Evolutionary conservation across 2,797 vertebrate genomes (phyloP), one percentile per base, ranked within the genome.

Genomic region (Scolopax rusticola): DNA sequence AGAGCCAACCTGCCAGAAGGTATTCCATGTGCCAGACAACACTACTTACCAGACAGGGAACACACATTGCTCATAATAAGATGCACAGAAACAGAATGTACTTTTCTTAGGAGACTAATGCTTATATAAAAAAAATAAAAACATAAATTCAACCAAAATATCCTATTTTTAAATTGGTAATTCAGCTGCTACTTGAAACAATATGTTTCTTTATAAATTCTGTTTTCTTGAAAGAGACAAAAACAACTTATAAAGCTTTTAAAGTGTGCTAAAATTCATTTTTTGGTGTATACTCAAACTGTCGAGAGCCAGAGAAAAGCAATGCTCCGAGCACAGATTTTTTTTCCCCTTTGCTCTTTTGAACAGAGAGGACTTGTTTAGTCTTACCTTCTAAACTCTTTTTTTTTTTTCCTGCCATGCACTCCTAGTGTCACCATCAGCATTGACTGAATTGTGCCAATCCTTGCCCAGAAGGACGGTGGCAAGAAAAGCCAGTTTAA

Each of bases 341-440:
- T 16, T 47, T 48, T 14, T 45, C 12, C 20, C 12, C 38, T 4
- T n/a, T 57, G 40, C 56, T 82, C 41, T 80, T 93, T 92, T 87
- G 23, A 92, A 80, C 61, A 91, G 80, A 82, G 41, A 79, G 3
- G 6, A 71, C 11, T 73, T 77, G 83, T 77, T 90, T 77, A 88
- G 64, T 54, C 93, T 95, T 92, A 93, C 86, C 91, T 96, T 82
- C 45, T 65, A 89, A 84, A 60, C 25, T 64, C 25, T 64, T 69
- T 45, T 45, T 77, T 28, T 80, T 74, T 28, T 80, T 74, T 18
- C 61, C 48, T 77, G 71, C 64, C 80, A 71, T 3, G 27, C 8
- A n/a, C 43, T 92, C 75, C 63, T 19, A 61, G 53, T 28, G 32
- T 27, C 74, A 45, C 64, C 0, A 2, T n/a, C 0, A 1, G n/a